phyloP scores from a whole-genome alignment of 1,140 invertebrate genomes.

The Neodiprion virginianus region DNA sequence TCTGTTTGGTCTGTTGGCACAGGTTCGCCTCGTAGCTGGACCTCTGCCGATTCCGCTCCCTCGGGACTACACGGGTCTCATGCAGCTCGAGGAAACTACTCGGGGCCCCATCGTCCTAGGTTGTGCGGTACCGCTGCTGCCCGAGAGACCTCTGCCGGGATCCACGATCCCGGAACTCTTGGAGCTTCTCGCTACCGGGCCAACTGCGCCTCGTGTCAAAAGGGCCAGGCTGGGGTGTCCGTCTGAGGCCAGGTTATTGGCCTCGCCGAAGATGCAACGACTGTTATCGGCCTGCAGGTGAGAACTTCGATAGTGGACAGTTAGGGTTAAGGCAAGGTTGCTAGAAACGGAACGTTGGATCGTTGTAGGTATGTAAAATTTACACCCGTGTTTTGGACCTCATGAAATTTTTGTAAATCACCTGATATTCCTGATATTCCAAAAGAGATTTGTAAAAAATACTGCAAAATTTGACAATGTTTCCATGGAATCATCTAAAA shows the following conservation, averaged over 20 bases:
- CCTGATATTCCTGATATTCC: no score
- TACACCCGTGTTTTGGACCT: no score
- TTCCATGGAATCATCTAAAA: no score
- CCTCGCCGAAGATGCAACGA: conserved; percentile 57
- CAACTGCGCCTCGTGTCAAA: conserved; percentile 54
- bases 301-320: neutral
- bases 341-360: no score
- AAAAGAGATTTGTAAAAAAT: no score
- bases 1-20: neutral
- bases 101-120: conserved; percentile 55
- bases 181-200: conserved; percentile 55
- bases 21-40: conserved; percentile 56
- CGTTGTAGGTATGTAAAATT: no score
- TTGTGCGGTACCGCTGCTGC: conserved; percentile 54
- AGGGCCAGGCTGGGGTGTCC: conserved; percentile 53
- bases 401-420: no score
- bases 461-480: no score
- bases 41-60: conserved; percentile 54
- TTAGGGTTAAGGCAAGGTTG: neutral
- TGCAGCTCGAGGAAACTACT: conserved; percentile 54
- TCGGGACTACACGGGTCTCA: conserved; percentile 54
- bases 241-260: conserved; percentile 53
- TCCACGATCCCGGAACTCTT: conserved; percentile 53
- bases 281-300: conserved; percentile 59
- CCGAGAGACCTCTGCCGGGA: conserved; percentile 51